Evolutionary conservation across 2,888 invertebrate species (phyloP), one percentile per base, ranked within the genome.

Genomic region (Seladonia tumulorum): DNA sequence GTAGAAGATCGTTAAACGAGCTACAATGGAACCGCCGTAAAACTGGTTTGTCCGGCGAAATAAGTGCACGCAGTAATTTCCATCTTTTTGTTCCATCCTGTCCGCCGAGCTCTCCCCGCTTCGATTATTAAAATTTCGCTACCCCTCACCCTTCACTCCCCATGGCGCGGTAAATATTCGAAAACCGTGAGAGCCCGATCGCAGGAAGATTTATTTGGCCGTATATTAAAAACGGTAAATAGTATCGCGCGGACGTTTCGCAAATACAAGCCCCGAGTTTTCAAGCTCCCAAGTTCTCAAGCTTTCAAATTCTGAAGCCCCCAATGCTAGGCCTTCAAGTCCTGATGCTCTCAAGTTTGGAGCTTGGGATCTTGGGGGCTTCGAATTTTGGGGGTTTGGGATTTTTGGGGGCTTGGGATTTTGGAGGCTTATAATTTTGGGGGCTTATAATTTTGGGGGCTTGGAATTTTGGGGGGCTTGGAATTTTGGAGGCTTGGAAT

Each of bases 1-100:
- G 63, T 76, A 12, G 63, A n/a, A 18, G 80, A 66, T 53, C 47
- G 42, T 68, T 82, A 76, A 83, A 76, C 57, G 57, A 25, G 39
- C 45, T 49, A 25, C 45, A 22, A 63, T 35, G 60, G 29, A 47
- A 45, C 29, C 60, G 45, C 18, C 63, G 25, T 63, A 45, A 63
- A 47, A 35, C 45, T 45, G 22, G 35, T 22, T 22, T n/a, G 5
- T 22, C 39, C 12, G 22, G 39, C 42, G 22, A 22, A 68, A 42
- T 12, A 68, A 68, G 22, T 39, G 39, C 22, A 12, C 22, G 18
- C 39, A 12, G 39, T 68, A 39, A 68, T 68, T 68, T 22, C 39
- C 25, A 60, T 60, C 60, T 60, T 60, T 25, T n/a, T 60, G 60
- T 25, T 25, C 25, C 25, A 14, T 25, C n/a, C 25, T 22, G 53